These are phyloP conservation scores for Scaptomyza graminum DNA, from an alignment of 1,140 invertebrate genomes.

Conservation along the genomic window DNA sequence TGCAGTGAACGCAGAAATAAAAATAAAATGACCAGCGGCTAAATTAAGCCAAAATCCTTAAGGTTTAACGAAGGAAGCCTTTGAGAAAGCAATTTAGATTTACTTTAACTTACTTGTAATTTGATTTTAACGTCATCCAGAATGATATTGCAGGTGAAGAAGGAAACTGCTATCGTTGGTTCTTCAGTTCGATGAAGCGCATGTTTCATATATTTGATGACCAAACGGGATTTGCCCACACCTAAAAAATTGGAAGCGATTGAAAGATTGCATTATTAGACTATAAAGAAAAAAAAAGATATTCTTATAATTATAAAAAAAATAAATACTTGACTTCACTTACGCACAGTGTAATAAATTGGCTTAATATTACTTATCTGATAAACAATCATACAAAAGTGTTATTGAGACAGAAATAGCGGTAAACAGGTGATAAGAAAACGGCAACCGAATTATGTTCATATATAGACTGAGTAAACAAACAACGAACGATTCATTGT, in stretches of 20 bases:
- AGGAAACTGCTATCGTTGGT: conserved; percentile 94
- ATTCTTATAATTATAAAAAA: not conserved
- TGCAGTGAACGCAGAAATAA: conserved; percentile 78
- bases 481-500: conserved; percentile 8
- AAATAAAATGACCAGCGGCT: conserved; percentile 61
- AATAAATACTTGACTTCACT: not conserved
- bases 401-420: conserved; percentile 14
- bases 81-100: no score
- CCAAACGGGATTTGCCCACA: conserved; percentile 94
- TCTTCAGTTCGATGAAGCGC: conserved; percentile 89
- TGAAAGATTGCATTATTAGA: not conserved
- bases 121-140: conserved; percentile 88
- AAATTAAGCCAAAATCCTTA: conserved; percentile 33
- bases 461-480: conserved; percentile 1
- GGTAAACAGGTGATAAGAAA: conserved; percentile 40
- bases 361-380: conserved; percentile 19
- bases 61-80: no score
- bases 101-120: conserved; percentile 86
- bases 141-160: conserved; percentile 92
- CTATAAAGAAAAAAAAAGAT: not conserved
- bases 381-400: conserved; percentile 27
- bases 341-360: conserved; percentile 2
- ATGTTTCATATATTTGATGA: conserved; percentile 91
- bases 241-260: conserved; percentile 87
- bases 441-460: conserved; percentile 7